These are phyloP conservation scores for Mormyrops attenuatus DNA, from an alignment of 2,797 vertebrate genomes.

Conservation along the genomic window DNA sequence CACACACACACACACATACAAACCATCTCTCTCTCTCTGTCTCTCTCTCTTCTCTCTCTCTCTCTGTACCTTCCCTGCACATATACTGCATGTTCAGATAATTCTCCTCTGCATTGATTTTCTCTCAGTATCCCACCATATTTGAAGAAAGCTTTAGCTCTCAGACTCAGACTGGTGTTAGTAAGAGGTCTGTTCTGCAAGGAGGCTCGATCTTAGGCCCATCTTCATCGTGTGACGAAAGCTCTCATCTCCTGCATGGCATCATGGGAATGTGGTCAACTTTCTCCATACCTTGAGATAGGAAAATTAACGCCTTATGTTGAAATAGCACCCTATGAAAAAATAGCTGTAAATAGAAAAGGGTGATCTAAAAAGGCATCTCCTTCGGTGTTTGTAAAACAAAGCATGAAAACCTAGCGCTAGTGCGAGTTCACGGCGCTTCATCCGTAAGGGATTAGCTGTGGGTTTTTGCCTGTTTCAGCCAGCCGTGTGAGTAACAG, in stretches of 20 bases:
- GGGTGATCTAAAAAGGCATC: not conserved
- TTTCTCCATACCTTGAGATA: not conserved
- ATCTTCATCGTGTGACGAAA: not conserved
- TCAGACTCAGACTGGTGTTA: no score
- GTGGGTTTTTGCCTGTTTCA: not conserved
- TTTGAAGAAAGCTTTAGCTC: not conserved
- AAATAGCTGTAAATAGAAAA: not conserved
- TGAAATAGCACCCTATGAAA: no score
- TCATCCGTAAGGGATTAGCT: not conserved
- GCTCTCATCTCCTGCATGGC: not conserved
- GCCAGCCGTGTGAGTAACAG: not conserved
- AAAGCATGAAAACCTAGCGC: not conserved
- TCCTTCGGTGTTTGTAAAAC: not conserved
- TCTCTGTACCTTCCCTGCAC: not conserved
- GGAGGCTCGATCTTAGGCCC: not conserved
- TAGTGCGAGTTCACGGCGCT: not conserved
- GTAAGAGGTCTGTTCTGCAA: not conserved
- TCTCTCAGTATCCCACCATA: not conserved
- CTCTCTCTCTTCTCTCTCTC: not conserved
- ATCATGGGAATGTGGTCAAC: not conserved
- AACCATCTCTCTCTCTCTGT: not conserved
- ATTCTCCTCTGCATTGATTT: not conserved
- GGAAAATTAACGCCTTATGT: not conserved
- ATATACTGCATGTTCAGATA: no score
- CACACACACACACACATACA: not conserved